Evolutionary conservation across 2,888 invertebrate genomes (phyloP), one percentile per base, ranked within the genome.

Genomic region (Orgyia antiqua): DNA sequence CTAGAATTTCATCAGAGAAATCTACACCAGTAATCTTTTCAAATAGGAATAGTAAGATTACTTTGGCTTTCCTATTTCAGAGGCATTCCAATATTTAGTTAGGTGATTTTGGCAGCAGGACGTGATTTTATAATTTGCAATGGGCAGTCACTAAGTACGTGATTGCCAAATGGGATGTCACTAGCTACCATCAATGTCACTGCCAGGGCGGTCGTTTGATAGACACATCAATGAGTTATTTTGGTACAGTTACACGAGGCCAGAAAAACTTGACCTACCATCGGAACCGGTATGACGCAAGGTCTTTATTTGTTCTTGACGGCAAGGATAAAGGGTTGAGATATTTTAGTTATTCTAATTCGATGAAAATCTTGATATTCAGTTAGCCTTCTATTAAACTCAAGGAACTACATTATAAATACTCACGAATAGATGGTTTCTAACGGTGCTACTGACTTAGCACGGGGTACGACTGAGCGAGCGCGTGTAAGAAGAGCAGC

Each of bases 381-480:
- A n/a, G n/a, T n/a, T n/a, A n/a, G n/a, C n/a, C n/a, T n/a, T n/a
- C n/a, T n/a, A n/a, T n/a, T n/a, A n/a, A n/a, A n/a, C n/a, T n/a
- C n/a, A n/a, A n/a, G n/a, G n/a, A n/a, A n/a, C n/a, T n/a, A n/a
- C n/a, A n/a, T n/a, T 15, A 4, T 4, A 15, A 15, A n/a, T 35
- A 76, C 80, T 80, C 72, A 91, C 91, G 89, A 89, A 67, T 86
- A 80, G 29, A 78, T 83, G 55, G 88, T 87, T 32, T 87, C 86
- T 34, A 82, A 67, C 13, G 89, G 89, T 50, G 88, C 75, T 42
- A 89, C 67, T 35, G 90, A 87, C 48, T 88, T 87, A 26, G 91
- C 90, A 49, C 94, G 91, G 31, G 93, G 91, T 35, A 94, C 90
- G 40, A 92, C 92, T 24, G 92, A 89, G 64, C 94, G 93, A 49